Conservation (phyloP, 2,113 vertebrate genomes). For the Agapornis roseicollis region DNA sequence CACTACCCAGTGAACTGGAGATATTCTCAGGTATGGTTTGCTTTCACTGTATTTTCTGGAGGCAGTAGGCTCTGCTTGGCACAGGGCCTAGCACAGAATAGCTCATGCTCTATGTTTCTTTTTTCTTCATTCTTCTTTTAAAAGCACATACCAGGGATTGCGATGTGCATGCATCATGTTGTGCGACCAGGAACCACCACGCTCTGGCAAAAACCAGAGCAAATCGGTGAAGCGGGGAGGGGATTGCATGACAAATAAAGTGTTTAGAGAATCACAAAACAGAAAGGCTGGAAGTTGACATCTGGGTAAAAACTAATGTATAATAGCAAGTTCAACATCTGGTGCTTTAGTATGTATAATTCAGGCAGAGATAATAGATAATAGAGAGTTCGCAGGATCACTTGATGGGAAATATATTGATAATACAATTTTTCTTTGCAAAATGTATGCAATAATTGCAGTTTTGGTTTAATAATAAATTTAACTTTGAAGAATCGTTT, state of each 20-base stretch:
- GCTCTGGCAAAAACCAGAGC: not conserved
- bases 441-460: conserved; percentile 65
- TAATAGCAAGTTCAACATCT: not conserved
- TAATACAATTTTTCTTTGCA: conserved; percentile 73
- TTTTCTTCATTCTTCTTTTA: not conserved
- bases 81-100: conserved; percentile 10
- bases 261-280: not conserved
- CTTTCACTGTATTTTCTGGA: conserved; percentile 4
- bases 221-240: not conserved
- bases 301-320: conserved; percentile 10
- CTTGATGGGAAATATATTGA: conserved; percentile 78
- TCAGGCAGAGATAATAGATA: conserved; percentile 37
- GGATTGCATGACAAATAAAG: not conserved
- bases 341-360: not conserved
- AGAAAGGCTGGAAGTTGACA: not conserved
- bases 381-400: conserved; percentile 38
- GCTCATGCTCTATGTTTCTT: conserved; percentile 32
- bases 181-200: not conserved
- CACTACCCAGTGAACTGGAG: not conserved
- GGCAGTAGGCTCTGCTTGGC: conserved; percentile 26
- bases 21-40: not conserved
- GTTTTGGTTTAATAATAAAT: conserved; percentile 78
- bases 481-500: conserved; percentile 65
- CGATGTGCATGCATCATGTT: not conserved
- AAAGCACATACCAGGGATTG: not conserved